Conservation (phyloP, 2,888 invertebrate species). For the Ennomos quercinarius region DNA sequence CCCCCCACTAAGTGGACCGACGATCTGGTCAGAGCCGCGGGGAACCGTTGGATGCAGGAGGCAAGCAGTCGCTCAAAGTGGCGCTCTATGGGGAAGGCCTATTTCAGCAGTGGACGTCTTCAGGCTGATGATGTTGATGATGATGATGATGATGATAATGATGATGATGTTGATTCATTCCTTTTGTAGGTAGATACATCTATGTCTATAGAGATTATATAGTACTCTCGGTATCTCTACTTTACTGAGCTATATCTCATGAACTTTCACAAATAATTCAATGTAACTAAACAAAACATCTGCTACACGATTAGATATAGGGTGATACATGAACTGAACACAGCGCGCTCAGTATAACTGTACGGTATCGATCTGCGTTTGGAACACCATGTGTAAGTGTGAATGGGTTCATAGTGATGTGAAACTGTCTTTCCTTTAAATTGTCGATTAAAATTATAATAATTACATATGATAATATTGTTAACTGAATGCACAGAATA, state of each 20-base stretch:
- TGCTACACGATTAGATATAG: constrained; percentile 43
- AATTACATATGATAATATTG: too few relatives aligned
- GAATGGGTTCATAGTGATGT: constrained; percentile 58
- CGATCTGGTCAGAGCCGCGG: too few relatives aligned
- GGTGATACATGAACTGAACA: constrained; percentile 47
- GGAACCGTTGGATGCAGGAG: too few relatives aligned
- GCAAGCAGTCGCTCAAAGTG: too few relatives aligned
- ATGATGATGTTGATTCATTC: too few relatives aligned
- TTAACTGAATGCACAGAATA: neutral
- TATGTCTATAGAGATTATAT: too few relatives aligned
- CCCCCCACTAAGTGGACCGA: too few relatives aligned
- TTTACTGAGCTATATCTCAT: constrained; percentile 21
- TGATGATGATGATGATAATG: too few relatives aligned
- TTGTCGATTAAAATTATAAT: constrained; percentile 28
- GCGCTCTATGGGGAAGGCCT: too few relatives aligned
- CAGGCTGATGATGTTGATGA: too few relatives aligned
- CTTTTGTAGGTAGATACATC: too few relatives aligned
- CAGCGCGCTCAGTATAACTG: constrained; percentile 35
- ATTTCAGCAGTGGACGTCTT: too few relatives aligned
- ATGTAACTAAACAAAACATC: constrained; percentile 3
- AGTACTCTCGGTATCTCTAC: neutral
- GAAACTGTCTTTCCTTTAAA: constrained; percentile 21
- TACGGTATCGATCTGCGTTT: constrained; percentile 72
- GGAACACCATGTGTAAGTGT: constrained; percentile 63
- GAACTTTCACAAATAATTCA: constrained; percentile 29